Evolutionary conservation across 2,797 vertebrate genomes (phyloP), one percentile per base, ranked within the genome.

Genomic region (Sylvia borin): DNA sequence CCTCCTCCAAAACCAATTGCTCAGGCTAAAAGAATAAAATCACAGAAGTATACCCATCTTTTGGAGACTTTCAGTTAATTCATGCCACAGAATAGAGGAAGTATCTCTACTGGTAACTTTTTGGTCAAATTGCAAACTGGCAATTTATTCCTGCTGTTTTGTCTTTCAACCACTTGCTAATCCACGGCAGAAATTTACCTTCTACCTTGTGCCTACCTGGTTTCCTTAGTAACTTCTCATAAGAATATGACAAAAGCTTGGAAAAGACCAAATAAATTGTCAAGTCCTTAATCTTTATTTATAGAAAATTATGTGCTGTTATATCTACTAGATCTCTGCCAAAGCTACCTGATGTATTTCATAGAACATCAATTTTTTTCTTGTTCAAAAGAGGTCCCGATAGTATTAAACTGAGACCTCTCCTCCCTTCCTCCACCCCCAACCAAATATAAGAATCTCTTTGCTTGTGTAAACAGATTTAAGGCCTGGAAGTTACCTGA

Each of bases 201-300:
- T 80, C 77, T 84, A 53, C 47, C 62, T 78, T 0, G 0, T 55
- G 64, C 54, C 60, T 90, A 92, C 85, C 88, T 90, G 51, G 61
- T 93, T 92, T 90, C 94, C 92, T 73, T 93, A 92, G 88, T 92
- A 95, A 96, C 92, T 90, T 88, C 75, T 85, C 1, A 2, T 55
- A 66, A 75, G 70, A 90, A 71, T 47, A 74, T 72, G 50, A 84
- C 43, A 90, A 88, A 93, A 66, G 26, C 60, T 81, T 81, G 38
- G 34, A 40, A 88, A 88, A 95, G 21, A 47, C 40, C 58, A 55
- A 76, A 86, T 57, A 94, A 83, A 72, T 72, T 92, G 43, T 88
- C 62, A 62, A 27, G 6, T 42, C 18, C 64, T 45, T 62, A 48
- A 48, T 90, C 51, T 72, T 65, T 75, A 58, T 67, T 91, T 77